These are phyloP conservation scores for Trachurus trachurus DNA, from an alignment of 2,797 vertebrate genomes.

Conservation along the genomic window DNA sequence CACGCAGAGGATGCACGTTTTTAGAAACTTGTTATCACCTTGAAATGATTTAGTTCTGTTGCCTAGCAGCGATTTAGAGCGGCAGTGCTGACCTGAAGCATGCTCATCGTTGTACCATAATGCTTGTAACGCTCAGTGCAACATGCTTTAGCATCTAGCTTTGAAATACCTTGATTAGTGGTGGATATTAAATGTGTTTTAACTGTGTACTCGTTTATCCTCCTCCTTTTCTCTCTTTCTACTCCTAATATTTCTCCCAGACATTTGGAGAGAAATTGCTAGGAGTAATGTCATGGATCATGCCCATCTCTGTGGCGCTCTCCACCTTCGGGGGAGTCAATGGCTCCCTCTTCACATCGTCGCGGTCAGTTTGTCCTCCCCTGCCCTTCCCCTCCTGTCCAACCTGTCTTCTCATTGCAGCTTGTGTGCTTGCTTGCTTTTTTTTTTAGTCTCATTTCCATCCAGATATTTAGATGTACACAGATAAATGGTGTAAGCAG, in stretches of 20 bases:
- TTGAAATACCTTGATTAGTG: slow-evolving; percentile 3
- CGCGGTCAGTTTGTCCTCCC: slow-evolving; percentile 85
- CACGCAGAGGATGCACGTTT: background rate
- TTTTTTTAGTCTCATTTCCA: background rate
- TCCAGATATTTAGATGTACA: background rate
- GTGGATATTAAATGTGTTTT: slow-evolving; percentile 5
- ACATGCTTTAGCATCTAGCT: background rate
- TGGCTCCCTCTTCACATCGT: slow-evolving; percentile 95
- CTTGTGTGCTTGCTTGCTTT: background rate
- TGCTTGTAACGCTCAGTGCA: background rate
- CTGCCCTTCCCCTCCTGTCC: background rate
- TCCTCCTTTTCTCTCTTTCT: background rate
- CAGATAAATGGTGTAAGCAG: background rate
- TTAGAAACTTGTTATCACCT: background rate
- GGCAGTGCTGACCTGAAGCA: background rate
- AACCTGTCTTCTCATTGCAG: background rate
- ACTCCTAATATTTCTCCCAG: slow-evolving; percentile 73
- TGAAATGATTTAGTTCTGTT: background rate
- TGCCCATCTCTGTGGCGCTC: slow-evolving; percentile 96
- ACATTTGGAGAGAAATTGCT: slow-evolving; percentile 96
- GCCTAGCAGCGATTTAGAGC: background rate
- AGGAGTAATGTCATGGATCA: slow-evolving; percentile 96
- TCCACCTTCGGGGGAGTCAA: slow-evolving; percentile 97
- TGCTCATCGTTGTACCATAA: background rate
- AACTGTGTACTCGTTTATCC: slow-evolving; percentile 26